phyloP scores from a whole-genome alignment of 2,888 invertebrate species.

The Erebia aethiops region DNA sequence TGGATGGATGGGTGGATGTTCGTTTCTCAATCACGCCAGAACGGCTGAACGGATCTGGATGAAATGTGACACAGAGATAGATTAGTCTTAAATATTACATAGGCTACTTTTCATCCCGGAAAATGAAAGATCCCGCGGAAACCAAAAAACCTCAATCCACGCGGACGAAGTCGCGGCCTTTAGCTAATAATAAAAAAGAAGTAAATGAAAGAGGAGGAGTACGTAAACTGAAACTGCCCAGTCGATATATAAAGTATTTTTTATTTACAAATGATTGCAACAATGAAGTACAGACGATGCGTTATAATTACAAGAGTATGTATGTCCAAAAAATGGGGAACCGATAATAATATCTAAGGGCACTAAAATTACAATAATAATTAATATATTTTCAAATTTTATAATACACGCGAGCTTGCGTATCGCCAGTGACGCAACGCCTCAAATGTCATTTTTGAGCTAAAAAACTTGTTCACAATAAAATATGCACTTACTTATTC shows the following conservation, averaged over 20 bases:
- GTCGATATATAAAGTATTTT: conserved; percentile 61
- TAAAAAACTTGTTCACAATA: background rate
- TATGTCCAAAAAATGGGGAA: conserved; percentile 79
- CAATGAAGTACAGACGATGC: conserved; percentile 83
- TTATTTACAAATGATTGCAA: conserved; percentile 85
- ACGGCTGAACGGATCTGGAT: too few species aligned
- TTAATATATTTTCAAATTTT: conserved; percentile 61
- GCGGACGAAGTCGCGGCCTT: too few species aligned
- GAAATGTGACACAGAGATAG: too few species aligned
- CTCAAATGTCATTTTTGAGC: background rate
- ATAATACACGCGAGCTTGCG: conserved; percentile 59
- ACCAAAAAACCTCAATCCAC: too few species aligned
- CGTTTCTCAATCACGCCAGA: too few species aligned
- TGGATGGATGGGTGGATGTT: too few species aligned
- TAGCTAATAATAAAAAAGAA: too few species aligned
- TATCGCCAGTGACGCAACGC: conserved; percentile 43
- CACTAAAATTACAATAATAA: conserved; percentile 71
- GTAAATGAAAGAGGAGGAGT: too few species aligned
- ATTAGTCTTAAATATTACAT: too few species aligned
- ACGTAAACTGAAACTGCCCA: conserved; percentile 10
- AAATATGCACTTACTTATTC: too few species aligned
- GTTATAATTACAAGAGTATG: conserved; percentile 81
- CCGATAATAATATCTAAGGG: conserved; percentile 75
- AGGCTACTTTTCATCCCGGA: too few species aligned
- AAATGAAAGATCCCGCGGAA: too few species aligned